phyloP scores from a whole-genome alignment of 2,113 vertebrate species.

The Etia nguti region DNA sequence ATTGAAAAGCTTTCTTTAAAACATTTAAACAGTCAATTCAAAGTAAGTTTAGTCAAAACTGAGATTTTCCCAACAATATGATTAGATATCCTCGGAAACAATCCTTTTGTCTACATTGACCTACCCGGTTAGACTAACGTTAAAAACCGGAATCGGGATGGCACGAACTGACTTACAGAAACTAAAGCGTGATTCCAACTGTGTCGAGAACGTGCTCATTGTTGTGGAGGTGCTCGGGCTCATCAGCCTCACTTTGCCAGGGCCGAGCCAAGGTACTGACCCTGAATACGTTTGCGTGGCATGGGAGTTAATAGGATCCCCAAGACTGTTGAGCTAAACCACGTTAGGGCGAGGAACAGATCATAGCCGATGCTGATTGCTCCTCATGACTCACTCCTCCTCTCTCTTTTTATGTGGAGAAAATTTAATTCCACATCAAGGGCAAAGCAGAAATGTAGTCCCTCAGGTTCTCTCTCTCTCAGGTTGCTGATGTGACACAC shows the following conservation, averaged over 20 bases:
- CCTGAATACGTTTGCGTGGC: slow-evolving; percentile 9
- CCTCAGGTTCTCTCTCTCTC: not conserved
- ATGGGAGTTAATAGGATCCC: slow-evolving; percentile 9
- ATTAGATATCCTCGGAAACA: not conserved
- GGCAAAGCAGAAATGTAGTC: not conserved
- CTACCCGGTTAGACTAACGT: not conserved
- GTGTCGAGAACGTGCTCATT: not conserved
- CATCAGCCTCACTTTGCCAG: not conserved
- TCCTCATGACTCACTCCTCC: slow-evolving; percentile 30
- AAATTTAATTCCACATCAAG: slow-evolving; percentile 33
- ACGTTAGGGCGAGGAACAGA: not conserved
- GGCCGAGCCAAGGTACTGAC: slow-evolving; percentile 26
- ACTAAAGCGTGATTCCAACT: not conserved
- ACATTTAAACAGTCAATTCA: not conserved
- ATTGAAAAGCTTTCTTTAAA: not conserved
- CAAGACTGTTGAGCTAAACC: not conserved
- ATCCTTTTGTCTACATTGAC: not conserved
- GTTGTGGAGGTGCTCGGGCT: not conserved
- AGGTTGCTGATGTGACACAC: not conserved
- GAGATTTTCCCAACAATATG: not conserved
- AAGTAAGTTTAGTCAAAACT: not conserved
- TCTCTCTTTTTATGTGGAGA: not conserved
- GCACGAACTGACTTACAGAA: not conserved
- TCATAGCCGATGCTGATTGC: slow-evolving; percentile 25
- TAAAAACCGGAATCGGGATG: not conserved